Conservation (phyloP, 2,888 invertebrate species). For the Halictus ligatus region DNA sequence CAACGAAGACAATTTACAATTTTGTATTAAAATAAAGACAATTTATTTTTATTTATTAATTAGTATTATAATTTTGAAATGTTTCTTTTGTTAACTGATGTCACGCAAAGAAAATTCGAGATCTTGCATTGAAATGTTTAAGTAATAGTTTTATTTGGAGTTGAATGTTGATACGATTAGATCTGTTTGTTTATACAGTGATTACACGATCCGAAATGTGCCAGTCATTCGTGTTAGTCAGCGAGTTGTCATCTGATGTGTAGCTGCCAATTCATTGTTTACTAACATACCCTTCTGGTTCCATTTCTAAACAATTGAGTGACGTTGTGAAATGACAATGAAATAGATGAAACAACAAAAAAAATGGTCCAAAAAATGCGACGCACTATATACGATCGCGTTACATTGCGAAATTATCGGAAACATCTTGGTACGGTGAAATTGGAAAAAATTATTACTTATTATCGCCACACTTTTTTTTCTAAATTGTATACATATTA, state of each 20-base stretch:
- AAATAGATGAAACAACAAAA: background rate
- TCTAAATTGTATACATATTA: background rate
- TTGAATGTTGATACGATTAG: background rate
- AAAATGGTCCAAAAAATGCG: background rate
- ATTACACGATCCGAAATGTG: background rate
- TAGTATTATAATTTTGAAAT: too few relatives aligned
- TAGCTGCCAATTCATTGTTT: constrained; percentile 17
- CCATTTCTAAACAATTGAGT: background rate
- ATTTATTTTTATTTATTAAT: too few relatives aligned
- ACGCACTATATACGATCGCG: background rate
- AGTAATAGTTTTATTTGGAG: background rate
- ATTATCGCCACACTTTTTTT: background rate
- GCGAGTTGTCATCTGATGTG: background rate
- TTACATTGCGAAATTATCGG: background rate
- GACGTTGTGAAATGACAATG: background rate
- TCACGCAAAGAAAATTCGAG: too few relatives aligned
- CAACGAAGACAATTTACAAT: background rate
- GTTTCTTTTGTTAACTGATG: too few relatives aligned
- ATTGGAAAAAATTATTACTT: background rate
- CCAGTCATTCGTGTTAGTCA: constrained; percentile 26
- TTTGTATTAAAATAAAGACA: background rate
- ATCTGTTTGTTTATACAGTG: background rate
- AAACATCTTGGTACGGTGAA: background rate
- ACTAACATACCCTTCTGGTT: constrained; percentile 3
- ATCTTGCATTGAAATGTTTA: background rate